Evolutionary conservation across 2,888 invertebrate species (phyloP).

Genomic region (Chloromyia formosa): DNA sequence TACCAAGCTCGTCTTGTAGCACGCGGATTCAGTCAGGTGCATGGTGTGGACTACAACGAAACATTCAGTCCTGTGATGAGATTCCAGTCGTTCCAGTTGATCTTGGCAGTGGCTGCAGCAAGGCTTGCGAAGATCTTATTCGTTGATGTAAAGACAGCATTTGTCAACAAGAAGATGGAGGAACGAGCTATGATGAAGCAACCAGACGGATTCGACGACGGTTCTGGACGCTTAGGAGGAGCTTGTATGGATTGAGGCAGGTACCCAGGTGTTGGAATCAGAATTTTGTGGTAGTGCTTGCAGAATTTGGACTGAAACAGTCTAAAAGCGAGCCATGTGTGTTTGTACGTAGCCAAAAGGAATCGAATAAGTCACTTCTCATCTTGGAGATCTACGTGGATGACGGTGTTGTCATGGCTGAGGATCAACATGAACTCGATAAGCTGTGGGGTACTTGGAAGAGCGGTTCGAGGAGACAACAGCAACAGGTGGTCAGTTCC

Average conservation of each 20-base stretch:
- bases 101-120: too few relatives aligned
- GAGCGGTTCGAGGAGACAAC: neutral
- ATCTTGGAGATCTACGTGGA: constrained; percentile 37
- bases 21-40: too few relatives aligned
- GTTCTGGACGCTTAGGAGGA: constrained; percentile 36
- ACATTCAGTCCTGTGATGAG: too few relatives aligned
- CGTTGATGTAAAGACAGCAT: constrained; percentile 51
- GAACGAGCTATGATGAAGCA: constrained; percentile 49
- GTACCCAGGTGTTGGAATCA: constrained; percentile 41
- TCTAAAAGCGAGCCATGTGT: constrained; percentile 1
- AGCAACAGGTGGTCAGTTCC: too few relatives aligned
- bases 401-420: constrained; percentile 17
- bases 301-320: constrained; percentile 46
- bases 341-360: neutral
- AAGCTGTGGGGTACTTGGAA: neutral
- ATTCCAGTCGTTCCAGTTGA: too few relatives aligned
- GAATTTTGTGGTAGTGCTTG: constrained; percentile 46
- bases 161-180: constrained; percentile 48
- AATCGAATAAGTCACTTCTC: too few relatives aligned
- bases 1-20: too few relatives aligned
- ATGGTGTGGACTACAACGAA: too few relatives aligned
- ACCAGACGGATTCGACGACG: constrained; percentile 33
- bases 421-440: neutral
- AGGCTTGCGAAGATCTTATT: too few relatives aligned
- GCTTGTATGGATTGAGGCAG: constrained; percentile 45